Conservation (phyloP, 2,888 invertebrate species). For the Drosophila hamatofila region DNA sequence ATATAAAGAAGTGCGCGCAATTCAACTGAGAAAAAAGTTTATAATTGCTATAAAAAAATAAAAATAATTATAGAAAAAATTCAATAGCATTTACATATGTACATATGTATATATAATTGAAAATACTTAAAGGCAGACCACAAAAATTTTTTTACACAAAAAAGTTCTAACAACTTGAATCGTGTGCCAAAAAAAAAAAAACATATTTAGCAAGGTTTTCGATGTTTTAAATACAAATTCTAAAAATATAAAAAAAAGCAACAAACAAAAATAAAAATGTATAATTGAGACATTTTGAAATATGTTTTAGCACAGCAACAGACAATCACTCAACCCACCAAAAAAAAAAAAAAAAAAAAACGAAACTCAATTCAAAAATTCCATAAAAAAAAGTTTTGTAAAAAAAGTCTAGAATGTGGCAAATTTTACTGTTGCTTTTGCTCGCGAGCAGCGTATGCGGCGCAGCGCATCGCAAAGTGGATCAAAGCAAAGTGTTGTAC, state of each 20-base stretch:
- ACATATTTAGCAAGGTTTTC: constrained; percentile 55
- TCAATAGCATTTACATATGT: not conserved
- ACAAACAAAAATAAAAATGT: constrained; percentile 7
- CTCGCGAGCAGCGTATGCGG: constrained; percentile 7
- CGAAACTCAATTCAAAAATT: constrained; percentile 2
- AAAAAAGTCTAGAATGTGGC: constrained; percentile 11
- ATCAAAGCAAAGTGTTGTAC: constrained; percentile 22
- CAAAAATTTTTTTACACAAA: constrained; percentile 42
- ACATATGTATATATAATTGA: not conserved
- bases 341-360: constrained; percentile 1
- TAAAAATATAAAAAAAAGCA: constrained; percentile 23
- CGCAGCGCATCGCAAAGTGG: constrained; percentile 15
- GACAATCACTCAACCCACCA: not conserved
- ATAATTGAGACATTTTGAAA: constrained; percentile 17
- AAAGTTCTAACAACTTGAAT: constrained; percentile 12
- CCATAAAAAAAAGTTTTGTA: not conserved
- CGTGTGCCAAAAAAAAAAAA: constrained; percentile 62
- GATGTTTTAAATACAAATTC: constrained; percentile 27
- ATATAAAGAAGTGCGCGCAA: constrained; percentile 19
- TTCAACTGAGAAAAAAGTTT: too few relatives aligned
- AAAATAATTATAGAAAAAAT: not conserved
- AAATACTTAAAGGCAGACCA: constrained; percentile 32
- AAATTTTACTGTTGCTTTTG: constrained; percentile 7
- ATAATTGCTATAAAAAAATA: not conserved
- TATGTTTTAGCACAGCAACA: constrained; percentile 29